Evolutionary conservation across 2,888 invertebrate species (phyloP), one percentile per base, ranked within the genome.

Genomic region (Mythimna loreyi): DNA sequence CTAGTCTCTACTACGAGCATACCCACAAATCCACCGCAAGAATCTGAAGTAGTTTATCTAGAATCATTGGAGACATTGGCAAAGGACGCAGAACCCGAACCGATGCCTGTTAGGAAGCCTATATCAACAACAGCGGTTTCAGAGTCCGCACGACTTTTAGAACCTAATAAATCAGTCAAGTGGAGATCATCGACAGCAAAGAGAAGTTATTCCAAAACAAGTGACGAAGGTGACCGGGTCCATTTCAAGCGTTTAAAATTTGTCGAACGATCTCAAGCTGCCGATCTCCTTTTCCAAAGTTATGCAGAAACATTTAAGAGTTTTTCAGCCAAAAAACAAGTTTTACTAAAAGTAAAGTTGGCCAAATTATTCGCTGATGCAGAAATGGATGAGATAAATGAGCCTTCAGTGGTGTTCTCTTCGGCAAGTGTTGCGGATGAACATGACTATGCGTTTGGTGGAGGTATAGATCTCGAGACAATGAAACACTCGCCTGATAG

Each of bases 281-380:
- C 65, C 13, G 62, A 80, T 59, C 55, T 76, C 1, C 53, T 80
- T 13, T 80, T 76, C 45, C 70, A 69, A 30, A 80, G 80, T 36
- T 77, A 80, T 13, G 61, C 71, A 8, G 67, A 69, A 28, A 71
- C 77, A 19, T 71, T 80, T 25, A 80, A 68, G 33, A 59, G 60
- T 47, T 66, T 80, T 25, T 64, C 72, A 25, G 30, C 21, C 8
- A 67, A 49, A 45, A 71, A 66, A 1, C 73, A 73, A 65, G 52
- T 70, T 3, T 43, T 52, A 23, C 5, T 80, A 11, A 77, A 80
- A 59, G 30, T 80, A 0, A 36, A 67, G 36, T 49, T 73, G 28
- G 77, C 76, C 0, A 58, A 68, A 28, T 47, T 80, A 9, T 80
- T 74, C 47, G 74, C 77, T 28, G 67, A 69, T 49, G 77, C 81